A percentile compares a stretch with the other conserved stretches of the same genome.
Conservation (phyloP, 2,888 invertebrate species). For the Drosophila recens region DNA sequence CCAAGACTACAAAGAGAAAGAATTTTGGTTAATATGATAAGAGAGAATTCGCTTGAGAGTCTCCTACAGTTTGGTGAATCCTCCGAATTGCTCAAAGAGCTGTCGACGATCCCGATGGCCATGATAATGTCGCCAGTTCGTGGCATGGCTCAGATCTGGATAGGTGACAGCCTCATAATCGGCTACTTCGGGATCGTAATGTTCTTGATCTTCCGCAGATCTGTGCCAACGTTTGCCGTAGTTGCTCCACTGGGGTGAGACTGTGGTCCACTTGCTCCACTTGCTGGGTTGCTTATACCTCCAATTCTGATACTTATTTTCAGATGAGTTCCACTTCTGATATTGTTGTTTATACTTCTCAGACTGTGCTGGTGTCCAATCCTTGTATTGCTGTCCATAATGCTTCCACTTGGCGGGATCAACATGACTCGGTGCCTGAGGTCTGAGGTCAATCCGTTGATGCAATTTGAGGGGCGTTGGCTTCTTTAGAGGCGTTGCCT, state of each 20-base stretch:
- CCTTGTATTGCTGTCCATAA: conserved; percentile 65
- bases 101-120: conserved; percentile 82
- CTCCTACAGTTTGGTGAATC: conserved; percentile 76
- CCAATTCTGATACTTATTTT: neutral
- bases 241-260: conserved; percentile 61
- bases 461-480: conserved; percentile 66
- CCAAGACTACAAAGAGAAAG: conserved; percentile 72
- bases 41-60: too few species aligned
- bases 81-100: conserved; percentile 78
- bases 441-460: conserved; percentile 71
- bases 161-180: conserved; percentile 47
- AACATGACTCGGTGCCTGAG: conserved; percentile 36
- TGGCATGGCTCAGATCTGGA: conserved; percentile 66
- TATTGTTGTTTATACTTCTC: neutral
- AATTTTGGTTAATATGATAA: neutral
- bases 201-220: conserved; percentile 34
- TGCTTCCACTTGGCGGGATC: conserved; percentile 65
- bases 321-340: conserved; percentile 3
- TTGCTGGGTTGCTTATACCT: conserved; percentile 19
- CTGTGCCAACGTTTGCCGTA: conserved; percentile 61
- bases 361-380: conserved; percentile 59
- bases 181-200: conserved; percentile 59
- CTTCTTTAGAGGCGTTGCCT: conserved; percentile 71
- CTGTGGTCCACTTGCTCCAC: conserved; percentile 76
- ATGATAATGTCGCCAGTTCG: conserved; percentile 74